These are phyloP conservation scores for Henricia sp. DNA, from an alignment of 53 echinoderm and acorn worm genomes.

Conservation along the genomic window DNA sequence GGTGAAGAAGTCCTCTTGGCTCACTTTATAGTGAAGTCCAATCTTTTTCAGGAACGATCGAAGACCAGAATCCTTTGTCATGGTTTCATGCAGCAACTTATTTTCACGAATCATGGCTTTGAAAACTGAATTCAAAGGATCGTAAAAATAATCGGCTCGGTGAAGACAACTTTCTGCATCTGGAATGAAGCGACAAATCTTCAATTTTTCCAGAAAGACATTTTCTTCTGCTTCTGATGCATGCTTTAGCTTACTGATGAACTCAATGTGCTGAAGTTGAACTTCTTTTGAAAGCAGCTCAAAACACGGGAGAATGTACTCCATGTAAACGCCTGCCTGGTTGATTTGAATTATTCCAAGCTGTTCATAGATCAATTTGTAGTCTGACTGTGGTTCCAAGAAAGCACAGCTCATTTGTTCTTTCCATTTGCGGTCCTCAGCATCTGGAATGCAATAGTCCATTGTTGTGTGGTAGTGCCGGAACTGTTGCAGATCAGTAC, in stretches of 20 bases:
- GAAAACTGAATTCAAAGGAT: constrained; percentile 38
- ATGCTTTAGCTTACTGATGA: not conserved
- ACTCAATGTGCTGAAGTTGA: constrained; percentile 26
- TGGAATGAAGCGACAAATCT: constrained; percentile 2
- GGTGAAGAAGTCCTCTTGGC: not conserved
- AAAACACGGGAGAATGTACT: constrained; percentile 65
- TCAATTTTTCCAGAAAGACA: not conserved
- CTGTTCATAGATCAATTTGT: constrained; percentile 18
- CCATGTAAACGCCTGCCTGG: constrained; percentile 29
- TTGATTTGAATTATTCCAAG: constrained; percentile 22
- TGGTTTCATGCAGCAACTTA: constrained; percentile 17
- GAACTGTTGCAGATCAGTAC: not conserved
- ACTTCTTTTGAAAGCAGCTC: constrained; percentile 13
- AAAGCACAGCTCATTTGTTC: constrained; percentile 1
- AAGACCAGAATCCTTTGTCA: not conserved
- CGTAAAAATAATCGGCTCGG: constrained; percentile 34
- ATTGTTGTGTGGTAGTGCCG: constrained; percentile 20
- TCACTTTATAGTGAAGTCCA: constrained; percentile 38
- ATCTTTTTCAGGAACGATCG: constrained; percentile 29
- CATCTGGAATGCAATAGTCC: not conserved
- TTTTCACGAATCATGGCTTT: constrained; percentile 31
- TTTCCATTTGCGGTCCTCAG: constrained; percentile 21
- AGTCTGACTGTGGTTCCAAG: not conserved
- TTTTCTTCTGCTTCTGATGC: not conserved
- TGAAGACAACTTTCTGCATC: not conserved